Base-by-base conservation (phyloP, 2,797 vertebrate species). In the Muscicapa comitata region DNA sequence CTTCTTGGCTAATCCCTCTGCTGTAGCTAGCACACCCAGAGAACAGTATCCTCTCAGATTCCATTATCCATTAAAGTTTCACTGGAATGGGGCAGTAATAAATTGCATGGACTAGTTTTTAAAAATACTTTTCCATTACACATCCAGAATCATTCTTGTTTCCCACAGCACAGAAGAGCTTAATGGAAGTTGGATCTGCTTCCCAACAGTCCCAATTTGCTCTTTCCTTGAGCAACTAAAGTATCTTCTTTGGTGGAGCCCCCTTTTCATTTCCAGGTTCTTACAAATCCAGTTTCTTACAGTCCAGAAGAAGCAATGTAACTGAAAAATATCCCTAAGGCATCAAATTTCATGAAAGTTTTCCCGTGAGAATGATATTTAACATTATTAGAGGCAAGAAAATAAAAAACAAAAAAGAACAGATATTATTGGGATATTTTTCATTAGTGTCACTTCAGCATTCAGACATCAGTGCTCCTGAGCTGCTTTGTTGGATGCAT, bases 1-100 rank as follows among this genome's bases (percentile, higher is more conserved):
- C 55, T 65, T 50, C 58, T 92, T 74, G 77, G 54, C 40, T 92
- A 77, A 88, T 37, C 45, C 53, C 43, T 54, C 76, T 55, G 17
- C 61, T 48, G 48, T 29, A 80, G 18, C 57, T 42, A 65, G 58
- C 37, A 43, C 57, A 43, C 24, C 0, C 5, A 73, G 79, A 31
- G 12, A 37, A 58, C 16, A 23, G 68, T 58, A 58, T 10, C 17
- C 19, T 58, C 42, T 29, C 26, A 50, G 33, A 58, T 54, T 54
- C 21, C 51, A 43, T 37, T 54, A 58, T 26, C 59, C 38, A 62
- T 47, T 58, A 25, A 61, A 76, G 17, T 35, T 40, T 67, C 42
- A 8, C 29, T 75, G 58, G 10, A 92, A 86, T 1, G 3, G 15
- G 23, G 50, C 29, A 73, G 73, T 29, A 66, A 77, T 10, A 58